Evolutionary conservation across 2,888 invertebrate species (phyloP), one percentile per base, ranked within the genome.

Genomic region (Laspeyria flexula): DNA sequence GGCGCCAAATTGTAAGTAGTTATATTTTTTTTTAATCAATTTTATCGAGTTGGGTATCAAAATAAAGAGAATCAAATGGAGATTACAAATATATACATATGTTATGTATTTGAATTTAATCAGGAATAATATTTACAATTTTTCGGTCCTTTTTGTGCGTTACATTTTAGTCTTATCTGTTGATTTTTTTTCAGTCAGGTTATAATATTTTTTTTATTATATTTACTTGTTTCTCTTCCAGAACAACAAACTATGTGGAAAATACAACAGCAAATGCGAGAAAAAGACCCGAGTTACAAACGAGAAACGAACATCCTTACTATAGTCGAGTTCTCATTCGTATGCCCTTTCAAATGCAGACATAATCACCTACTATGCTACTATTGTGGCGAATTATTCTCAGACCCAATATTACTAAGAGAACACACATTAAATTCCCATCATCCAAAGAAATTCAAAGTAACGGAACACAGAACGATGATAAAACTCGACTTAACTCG

Each of bases 311-410:
- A 92, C 45, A 81, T 89, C n/a, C 57, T 86, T 0, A 80, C 86
- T 0, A 81, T 91, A 15, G 76, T 92, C 0, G 90, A 91, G 42
- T 85, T 64, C 47, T 92, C 92, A 0, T 88, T 77, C 42, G 86
- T 81, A 0, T 88, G 88, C 4, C 91, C 92, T 0, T 92, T 92
- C 73, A 88, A 86, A 44, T 91, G 91, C 11, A 55, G 91, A 0
- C 90, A 91, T 52, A 91, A 90, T 59, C 84, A 91, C 7, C 55
- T 91, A 0, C 55, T 89, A 0, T 92, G 92, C 41, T 90, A 87
- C 61, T 92, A 91, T 55, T 92, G 92, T 33, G 88, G 86, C 0
- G 71, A 78, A 2, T 59, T 72, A 0, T 87, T 77, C 66, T 55
- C 75, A 0, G 88, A 90, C 13, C 90, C 90, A 0, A 25, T 44